These are phyloP conservation scores for Sepioteuthis lessoniana DNA, from an alignment of 2,888 invertebrate species.

Conservation along the genomic window DNA sequence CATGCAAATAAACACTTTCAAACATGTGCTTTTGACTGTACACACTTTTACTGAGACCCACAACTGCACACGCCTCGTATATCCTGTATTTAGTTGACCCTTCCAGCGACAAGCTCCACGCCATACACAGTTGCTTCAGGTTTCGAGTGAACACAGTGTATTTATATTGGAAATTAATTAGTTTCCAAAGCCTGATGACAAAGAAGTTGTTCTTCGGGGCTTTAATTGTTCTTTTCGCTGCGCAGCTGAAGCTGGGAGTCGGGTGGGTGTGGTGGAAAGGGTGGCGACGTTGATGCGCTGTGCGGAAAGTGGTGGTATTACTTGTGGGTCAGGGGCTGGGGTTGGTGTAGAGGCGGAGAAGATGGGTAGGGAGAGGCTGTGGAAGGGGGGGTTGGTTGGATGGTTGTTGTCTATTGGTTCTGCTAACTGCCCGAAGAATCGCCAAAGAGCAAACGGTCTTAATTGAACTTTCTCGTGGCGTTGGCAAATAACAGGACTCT, in stretches of 20 bases:
- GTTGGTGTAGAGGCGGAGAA: background rate
- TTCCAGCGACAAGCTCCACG: background rate
- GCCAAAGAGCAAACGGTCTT: conserved; percentile 4
- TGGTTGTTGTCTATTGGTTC: background rate
- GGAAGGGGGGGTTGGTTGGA: no score
- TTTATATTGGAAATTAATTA: conserved; percentile 33
- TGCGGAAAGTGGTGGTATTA: background rate
- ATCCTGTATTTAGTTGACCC: background rate
- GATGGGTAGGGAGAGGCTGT: background rate
- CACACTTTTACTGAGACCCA: background rate
- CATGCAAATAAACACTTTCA: background rate
- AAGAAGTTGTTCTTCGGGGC: background rate
- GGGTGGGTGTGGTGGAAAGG: no score
- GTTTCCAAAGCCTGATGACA: background rate
- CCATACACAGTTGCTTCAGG: background rate
- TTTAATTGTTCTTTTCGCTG: background rate
- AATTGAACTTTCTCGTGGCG: background rate
- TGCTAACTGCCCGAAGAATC: conserved; percentile 17
- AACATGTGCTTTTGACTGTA: background rate
- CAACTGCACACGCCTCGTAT: conserved; percentile 16
- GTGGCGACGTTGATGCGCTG: background rate
- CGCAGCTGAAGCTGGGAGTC: background rate
- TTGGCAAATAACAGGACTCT: background rate
- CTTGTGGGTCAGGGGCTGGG: background rate
- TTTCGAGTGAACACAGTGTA: background rate